Conservation (phyloP, 2,113 vertebrate genomes). For the Psephotus haematonotus region DNA sequence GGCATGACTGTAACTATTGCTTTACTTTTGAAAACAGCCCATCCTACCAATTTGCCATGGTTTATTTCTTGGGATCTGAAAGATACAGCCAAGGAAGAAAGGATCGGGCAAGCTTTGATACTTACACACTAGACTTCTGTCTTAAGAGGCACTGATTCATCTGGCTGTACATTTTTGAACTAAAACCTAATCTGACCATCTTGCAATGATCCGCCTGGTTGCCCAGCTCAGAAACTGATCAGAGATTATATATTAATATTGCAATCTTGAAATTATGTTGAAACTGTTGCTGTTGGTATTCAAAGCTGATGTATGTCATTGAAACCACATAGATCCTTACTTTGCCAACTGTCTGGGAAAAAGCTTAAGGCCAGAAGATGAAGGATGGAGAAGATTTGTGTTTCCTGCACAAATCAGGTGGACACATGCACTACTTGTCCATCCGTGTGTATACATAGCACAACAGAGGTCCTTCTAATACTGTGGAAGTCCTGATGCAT, state of each 20-base stretch:
- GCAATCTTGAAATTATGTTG: neutral
- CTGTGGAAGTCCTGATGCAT: neutral
- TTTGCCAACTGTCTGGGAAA: neutral
- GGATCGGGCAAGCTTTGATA: neutral
- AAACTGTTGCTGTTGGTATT: neutral
- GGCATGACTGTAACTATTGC: neutral
- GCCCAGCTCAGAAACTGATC: neutral
- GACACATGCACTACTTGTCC: neutral
- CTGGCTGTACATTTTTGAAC: neutral
- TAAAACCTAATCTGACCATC: neutral
- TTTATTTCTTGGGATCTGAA: neutral
- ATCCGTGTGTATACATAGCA: neutral
- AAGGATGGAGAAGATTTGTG: neutral
- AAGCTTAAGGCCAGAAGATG: neutral
- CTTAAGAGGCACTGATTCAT: neutral
- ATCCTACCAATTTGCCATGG: neutral
- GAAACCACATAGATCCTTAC: neutral
- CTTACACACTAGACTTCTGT: neutral
- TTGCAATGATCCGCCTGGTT: neutral
- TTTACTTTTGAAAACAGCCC: neutral
- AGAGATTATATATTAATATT: neutral
- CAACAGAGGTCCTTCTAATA: neutral
- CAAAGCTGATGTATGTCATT: neutral
- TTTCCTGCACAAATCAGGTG: neutral
- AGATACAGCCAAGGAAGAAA: neutral